Base-by-base conservation (phyloP, 53 echinoderm and acorn worm genomes). In the Patiria pectinifera region DNA sequence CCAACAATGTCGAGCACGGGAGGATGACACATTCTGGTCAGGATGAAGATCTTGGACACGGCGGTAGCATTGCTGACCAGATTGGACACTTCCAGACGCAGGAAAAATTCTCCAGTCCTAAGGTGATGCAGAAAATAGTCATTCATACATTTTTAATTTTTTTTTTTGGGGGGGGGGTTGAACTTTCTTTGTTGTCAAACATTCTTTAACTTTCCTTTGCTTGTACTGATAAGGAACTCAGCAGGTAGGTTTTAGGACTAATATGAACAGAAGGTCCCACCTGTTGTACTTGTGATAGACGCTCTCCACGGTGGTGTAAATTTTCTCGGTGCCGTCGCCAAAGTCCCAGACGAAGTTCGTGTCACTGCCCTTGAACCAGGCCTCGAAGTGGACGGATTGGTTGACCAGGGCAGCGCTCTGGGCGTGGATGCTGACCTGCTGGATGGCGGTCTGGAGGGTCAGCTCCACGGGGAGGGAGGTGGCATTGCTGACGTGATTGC, bases 41-140 rank as follows among this genome's bases (percentile, higher is more conserved):
- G 82, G 78, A 97, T 89, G 86, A 99, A 99, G 82, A 96, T 83
- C 48, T 93, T 87, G 4, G 87, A 91, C 6, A 93, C 45, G 10
- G 93, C 89, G 7, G 77, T 95, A 63, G 87, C 81, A 76, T 95
- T 97, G 48, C 97, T 96, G 47, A 99, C 84, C 19, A 88, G 89
- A 84, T 99, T 99, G 76, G 82, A 94, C 0, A 92, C 99, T 62
- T 83, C 85, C 70, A 97, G 85, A 14, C 69, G 83, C 0, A 98
- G 82, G 69, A 93, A 72, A 83, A 95, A 98, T 79, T 93, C 94
- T 48, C 95, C 98, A 89, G 95, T 95, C 24, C 98, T 98, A 72
- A 19, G 81, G 11, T 71, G 15, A 59, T 77, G 0, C 5, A 59
- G 59, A 2, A 53, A 75, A 74, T 69, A 14, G 10, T 3, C 26